phyloP scores from a whole-genome alignment of 2,113 vertebrate species.

The Castor canadensis region DNA sequence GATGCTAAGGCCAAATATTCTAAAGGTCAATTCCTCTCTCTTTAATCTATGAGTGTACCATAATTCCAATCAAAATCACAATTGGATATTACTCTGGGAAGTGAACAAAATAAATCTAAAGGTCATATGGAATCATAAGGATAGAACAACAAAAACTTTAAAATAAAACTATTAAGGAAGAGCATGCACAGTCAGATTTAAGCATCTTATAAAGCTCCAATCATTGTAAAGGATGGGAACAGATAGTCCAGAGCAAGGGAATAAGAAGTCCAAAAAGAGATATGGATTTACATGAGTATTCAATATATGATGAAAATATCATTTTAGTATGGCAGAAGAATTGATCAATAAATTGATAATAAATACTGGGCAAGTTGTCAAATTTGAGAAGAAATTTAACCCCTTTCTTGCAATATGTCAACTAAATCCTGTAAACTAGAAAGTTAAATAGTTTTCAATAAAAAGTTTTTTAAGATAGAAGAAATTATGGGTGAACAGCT shows the following conservation, averaged over 20 bases:
- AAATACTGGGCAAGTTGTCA: not conserved
- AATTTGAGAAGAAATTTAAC: not conserved
- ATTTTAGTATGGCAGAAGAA: not conserved
- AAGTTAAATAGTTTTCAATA: slow-evolving; percentile 9
- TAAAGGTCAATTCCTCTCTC: not conserved
- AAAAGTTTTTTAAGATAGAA: not conserved
- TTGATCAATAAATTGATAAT: no score
- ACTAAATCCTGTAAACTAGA: not conserved
- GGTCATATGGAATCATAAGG: not conserved
- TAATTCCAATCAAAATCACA: slow-evolving; percentile 32
- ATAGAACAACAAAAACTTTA: not conserved
- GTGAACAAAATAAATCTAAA: not conserved
- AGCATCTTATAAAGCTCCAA: not conserved
- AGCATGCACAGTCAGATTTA: not conserved
- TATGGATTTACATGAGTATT: not conserved
- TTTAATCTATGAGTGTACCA: not conserved
- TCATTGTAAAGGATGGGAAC: not conserved
- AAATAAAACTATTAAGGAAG: not conserved
- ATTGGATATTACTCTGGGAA: not conserved
- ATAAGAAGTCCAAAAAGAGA: slow-evolving; percentile 19
- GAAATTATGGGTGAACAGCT: not conserved
- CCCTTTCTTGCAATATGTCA: not conserved
- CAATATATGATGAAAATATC: not conserved
- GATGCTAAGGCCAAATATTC: slow-evolving; percentile 3
- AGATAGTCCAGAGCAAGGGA: not conserved